Evolutionary conservation across 2,888 invertebrate genomes (phyloP).

Genomic region (Lepidochrysops patricia): DNA sequence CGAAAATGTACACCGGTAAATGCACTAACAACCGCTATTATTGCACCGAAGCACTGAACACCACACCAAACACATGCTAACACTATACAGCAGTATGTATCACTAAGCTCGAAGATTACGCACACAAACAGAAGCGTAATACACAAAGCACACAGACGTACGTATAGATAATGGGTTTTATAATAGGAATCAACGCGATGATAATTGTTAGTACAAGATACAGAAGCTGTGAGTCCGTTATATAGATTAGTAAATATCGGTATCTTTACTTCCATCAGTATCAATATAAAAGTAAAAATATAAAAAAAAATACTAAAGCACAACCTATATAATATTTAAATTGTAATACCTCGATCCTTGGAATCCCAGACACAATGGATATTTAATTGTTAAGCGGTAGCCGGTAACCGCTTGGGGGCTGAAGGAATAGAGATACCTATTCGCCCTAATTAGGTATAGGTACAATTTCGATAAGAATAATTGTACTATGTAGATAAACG

Average conservation of each 20-base stretch:
- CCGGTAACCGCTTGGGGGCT: too few relatives aligned
- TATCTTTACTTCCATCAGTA: neutral
- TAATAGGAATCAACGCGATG: slow-evolving; percentile 15
- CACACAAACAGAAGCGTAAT: slow-evolving; percentile 20
- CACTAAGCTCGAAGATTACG: slow-evolving; percentile 26
- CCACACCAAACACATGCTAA: slow-evolving; percentile 25
- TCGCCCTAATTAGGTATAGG: too few relatives aligned
- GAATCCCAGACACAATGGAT: too few relatives aligned
- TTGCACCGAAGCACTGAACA: slow-evolving; percentile 17
- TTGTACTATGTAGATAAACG: too few relatives aligned
- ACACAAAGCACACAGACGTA: slow-evolving; percentile 13
- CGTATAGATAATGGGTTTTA: slow-evolving; percentile 11
- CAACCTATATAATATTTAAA: too few relatives aligned
- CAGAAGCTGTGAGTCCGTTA: neutral
- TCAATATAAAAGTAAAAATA: too few relatives aligned
- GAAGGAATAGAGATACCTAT: too few relatives aligned
- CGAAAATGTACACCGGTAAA: neutral
- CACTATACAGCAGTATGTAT: slow-evolving; percentile 26
- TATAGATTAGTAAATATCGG: neutral
- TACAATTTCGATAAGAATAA: too few relatives aligned
- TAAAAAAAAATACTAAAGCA: too few relatives aligned
- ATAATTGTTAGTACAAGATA: slow-evolving; percentile 7
- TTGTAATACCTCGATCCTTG: too few relatives aligned
- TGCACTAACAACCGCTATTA: neutral
- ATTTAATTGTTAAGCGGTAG: too few relatives aligned